phyloP scores from a whole-genome alignment of 2,797 vertebrate species.

The Sarcoramphus papa region DNA sequence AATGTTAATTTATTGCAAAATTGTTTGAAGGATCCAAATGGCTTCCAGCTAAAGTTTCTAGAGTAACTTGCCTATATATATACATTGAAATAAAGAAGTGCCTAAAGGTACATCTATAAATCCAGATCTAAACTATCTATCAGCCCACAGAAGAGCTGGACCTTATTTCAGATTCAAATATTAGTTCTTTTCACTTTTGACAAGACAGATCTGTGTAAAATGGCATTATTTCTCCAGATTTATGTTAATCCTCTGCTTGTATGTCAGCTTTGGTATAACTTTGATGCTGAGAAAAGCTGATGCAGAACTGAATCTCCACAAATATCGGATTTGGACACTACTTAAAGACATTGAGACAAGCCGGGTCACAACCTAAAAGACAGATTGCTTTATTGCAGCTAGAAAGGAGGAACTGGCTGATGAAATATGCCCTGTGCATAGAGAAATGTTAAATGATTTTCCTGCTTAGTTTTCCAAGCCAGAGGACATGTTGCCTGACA shows the following conservation, averaged over 20 bases:
- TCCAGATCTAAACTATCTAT: background rate
- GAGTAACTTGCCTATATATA: background rate
- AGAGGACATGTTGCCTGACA: background rate
- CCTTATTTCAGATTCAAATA: background rate
- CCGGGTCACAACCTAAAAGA: background rate
- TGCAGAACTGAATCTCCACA: background rate
- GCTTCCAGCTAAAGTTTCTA: background rate
- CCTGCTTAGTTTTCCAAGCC: background rate
- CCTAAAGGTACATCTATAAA: background rate
- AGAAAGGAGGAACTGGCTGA: background rate
- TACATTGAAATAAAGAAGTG: background rate
- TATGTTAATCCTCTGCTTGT: background rate
- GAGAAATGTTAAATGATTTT: background rate
- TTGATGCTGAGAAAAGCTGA: background rate
- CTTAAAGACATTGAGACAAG: background rate
- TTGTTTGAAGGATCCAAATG: background rate
- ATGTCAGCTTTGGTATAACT: background rate
- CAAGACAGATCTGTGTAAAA: background rate
- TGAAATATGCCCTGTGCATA: background rate
- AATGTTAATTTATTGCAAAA: constrained; percentile 6
- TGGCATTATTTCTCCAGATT: background rate
- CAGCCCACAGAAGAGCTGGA: background rate
- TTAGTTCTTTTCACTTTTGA: background rate
- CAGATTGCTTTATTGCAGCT: background rate
- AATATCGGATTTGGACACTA: background rate